These are phyloP conservation scores for Lithobates pipiens DNA, from an alignment of 2,797 vertebrate species.

Conservation along the genomic window DNA sequence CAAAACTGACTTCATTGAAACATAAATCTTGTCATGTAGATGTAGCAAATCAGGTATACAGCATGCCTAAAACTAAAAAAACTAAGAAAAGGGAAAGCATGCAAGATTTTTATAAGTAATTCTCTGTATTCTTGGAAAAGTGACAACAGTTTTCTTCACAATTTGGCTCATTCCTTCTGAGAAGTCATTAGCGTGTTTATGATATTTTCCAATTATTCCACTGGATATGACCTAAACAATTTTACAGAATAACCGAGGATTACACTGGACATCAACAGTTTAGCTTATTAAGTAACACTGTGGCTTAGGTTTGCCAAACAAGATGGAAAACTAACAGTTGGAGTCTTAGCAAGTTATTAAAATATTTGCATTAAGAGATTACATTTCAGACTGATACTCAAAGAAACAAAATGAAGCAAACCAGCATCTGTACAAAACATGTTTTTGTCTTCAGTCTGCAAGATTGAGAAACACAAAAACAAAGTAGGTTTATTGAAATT, in stretches of 20 bases:
- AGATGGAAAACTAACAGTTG: constrained; percentile 40
- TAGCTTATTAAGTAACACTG: constrained; percentile 33
- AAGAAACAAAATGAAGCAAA: constrained; percentile 1
- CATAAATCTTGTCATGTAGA: no score
- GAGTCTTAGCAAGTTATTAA: constrained; percentile 32
- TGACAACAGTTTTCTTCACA: neutral
- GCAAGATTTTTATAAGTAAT: no score
- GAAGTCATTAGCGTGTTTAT: constrained; percentile 33
- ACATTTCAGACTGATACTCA: neutral
- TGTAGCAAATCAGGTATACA: no score
- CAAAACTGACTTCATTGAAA: no score
- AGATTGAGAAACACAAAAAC: no score
- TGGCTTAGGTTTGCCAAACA: constrained; percentile 20
- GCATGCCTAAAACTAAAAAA: neutral
- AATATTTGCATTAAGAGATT: constrained; percentile 42
- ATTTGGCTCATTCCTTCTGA: constrained; percentile 9
- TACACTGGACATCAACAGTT: constrained; percentile 11
- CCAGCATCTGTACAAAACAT: neutral
- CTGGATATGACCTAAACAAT: constrained; percentile 40
- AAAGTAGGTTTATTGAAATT: no score
- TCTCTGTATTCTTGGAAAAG: neutral
- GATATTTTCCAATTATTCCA: constrained; percentile 5
- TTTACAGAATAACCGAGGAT: constrained; percentile 33
- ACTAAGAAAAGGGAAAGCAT: neutral
- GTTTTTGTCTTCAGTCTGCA: no score